phyloP scores from a whole-genome alignment of 2,888 invertebrate species.

The Nemotelus pantherinus region DNA sequence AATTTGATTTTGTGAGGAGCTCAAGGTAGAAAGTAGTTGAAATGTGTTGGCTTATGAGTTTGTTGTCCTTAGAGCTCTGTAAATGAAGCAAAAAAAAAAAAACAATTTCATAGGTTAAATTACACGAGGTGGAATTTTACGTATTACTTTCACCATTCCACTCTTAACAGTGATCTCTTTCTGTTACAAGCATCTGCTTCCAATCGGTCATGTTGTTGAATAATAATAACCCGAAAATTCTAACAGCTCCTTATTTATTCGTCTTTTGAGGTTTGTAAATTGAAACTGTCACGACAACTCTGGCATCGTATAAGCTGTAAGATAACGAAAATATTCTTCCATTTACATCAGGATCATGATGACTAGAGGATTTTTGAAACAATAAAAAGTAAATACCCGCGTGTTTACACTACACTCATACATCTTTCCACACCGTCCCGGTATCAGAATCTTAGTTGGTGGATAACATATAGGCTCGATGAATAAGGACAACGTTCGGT shows the following conservation, averaged over 20 bases:
- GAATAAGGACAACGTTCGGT: too few relatives aligned
- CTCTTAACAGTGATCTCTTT: not conserved
- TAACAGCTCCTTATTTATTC: too few relatives aligned
- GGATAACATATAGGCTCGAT: too few relatives aligned
- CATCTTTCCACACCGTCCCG: not conserved
- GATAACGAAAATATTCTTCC: conserved; percentile 24
- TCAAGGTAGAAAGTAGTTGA: not conserved
- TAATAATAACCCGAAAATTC: too few relatives aligned
- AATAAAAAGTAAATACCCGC: conserved; percentile 24
- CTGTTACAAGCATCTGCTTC: not conserved
- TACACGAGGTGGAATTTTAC: too few relatives aligned
- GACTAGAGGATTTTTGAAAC: conserved; percentile 28
- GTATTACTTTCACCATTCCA: not conserved
- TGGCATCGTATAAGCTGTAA: not conserved
- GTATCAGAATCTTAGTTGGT: too few relatives aligned
- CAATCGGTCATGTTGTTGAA: not conserved
- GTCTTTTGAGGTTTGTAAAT: too few relatives aligned
- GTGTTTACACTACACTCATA: not conserved
- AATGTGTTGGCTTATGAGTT: not conserved
- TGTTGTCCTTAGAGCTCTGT: too few relatives aligned
- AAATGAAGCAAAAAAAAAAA: too few relatives aligned
- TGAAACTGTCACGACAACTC: not conserved
- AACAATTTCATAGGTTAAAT: too few relatives aligned
- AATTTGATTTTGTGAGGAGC: not conserved
- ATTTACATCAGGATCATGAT: conserved; percentile 30